Evolutionary conservation across 2,797 vertebrate genomes (phyloP).

Genomic region (Streptopelia turtur): DNA sequence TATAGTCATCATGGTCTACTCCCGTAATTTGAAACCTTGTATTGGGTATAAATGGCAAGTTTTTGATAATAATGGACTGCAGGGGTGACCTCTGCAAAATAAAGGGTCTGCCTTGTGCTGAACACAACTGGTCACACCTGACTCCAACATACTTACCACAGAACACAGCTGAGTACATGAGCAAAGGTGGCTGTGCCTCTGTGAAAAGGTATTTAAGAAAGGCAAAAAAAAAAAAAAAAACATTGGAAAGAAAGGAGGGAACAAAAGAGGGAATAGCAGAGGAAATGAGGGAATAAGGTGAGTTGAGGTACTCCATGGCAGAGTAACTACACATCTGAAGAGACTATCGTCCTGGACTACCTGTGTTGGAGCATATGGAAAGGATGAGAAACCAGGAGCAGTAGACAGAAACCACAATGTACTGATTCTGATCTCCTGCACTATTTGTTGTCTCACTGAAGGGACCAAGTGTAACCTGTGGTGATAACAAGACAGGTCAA

Average conservation of each 20-base stretch:
- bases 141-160: not conserved
- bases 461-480: not conserved
- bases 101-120: not conserved
- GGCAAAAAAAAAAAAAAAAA: not conserved
- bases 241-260: not conserved
- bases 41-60: not conserved
- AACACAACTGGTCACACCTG: rapidly evolving
- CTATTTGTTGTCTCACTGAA: not conserved
- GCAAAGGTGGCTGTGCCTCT: not conserved
- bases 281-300: not conserved
- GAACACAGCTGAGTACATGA: not conserved
- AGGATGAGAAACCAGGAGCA: not conserved
- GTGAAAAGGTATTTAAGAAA: not conserved
- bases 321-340: not conserved
- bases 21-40: not conserved
- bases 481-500: not conserved
- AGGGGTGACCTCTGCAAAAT: not conserved
- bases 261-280: not conserved
- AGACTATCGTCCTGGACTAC: not conserved
- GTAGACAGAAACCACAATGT: not conserved
- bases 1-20: not conserved
- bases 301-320: not conserved
- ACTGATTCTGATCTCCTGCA: not conserved
- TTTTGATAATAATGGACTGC: not conserved
- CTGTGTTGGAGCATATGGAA: not conserved